These are phyloP conservation scores for Drosophila anomalata DNA, from an alignment of 2,888 invertebrate genomes.

Conservation along the genomic window DNA sequence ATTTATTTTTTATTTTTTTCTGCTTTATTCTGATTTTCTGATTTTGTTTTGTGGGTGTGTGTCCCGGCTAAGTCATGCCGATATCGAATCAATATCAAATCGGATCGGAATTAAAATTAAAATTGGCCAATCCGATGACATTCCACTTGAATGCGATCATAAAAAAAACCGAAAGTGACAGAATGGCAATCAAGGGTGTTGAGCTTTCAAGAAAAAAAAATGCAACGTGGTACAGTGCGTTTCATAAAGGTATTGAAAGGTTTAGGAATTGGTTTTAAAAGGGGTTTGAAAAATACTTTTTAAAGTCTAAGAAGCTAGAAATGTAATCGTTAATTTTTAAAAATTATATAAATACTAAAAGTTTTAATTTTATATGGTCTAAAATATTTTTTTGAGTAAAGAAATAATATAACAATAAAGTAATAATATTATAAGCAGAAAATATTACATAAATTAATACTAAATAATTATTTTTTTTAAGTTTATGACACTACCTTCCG, in stretches of 20 bases:
- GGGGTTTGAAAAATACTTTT: too few species aligned
- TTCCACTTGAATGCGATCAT: slow-evolving; percentile 36
- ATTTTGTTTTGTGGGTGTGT: slow-evolving; percentile 60
- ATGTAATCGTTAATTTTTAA: too few species aligned
- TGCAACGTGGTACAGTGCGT: neutral
- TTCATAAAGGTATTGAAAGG: neutral
- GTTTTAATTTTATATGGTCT: too few species aligned
- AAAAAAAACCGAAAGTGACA: slow-evolving; percentile 40
- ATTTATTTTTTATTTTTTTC: neutral
- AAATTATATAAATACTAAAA: too few species aligned
- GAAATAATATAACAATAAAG: too few species aligned
- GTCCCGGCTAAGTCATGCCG: slow-evolving; percentile 48
- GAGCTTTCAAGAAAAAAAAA: neutral
- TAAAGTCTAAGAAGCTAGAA: too few species aligned
- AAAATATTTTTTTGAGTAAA: too few species aligned
- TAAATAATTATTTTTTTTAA: too few species aligned
- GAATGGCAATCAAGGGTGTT: slow-evolving; percentile 5
- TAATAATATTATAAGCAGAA: too few species aligned
- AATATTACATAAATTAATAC: too few species aligned
- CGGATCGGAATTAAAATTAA: slow-evolving; percentile 21
- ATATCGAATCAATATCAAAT: slow-evolving; percentile 9
- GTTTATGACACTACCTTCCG: too few species aligned
- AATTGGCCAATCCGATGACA: slow-evolving; percentile 26
- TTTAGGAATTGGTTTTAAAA: too few species aligned
- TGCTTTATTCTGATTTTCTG: neutral